phyloP scores from a whole-genome alignment of 2,888 invertebrate species.

The Drosophila merina region DNA sequence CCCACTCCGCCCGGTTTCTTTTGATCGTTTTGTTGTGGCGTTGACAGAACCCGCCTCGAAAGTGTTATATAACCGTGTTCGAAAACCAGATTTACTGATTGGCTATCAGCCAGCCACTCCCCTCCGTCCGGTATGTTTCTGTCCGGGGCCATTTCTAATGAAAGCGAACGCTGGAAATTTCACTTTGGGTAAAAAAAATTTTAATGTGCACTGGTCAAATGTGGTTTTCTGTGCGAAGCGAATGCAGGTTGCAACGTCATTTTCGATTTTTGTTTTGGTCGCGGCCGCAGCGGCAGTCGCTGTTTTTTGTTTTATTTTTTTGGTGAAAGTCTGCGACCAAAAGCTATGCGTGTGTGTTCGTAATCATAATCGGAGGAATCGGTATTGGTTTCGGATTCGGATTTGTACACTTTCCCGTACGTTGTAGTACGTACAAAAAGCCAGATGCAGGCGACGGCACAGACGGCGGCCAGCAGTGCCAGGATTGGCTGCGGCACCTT shows the following conservation, averaged over 20 bases:
- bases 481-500: conserved; percentile 72
- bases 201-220: conserved; percentile 73
- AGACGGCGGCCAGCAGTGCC: conserved; percentile 71
- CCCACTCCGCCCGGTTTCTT: conserved; percentile 7
- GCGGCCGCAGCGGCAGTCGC: conserved; percentile 19
- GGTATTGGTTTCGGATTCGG: conserved; percentile 46
- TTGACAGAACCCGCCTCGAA: conserved; percentile 45
- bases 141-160: conserved; percentile 66
- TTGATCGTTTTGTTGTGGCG: conserved; percentile 5
- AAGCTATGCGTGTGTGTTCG: conserved; percentile 38
- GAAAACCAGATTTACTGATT: conserved; percentile 30
- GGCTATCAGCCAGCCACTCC: conserved; percentile 26
- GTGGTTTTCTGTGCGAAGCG: conserved; percentile 50
- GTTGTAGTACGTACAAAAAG: conserved; percentile 75
- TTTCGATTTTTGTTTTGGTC: conserved; percentile 41
- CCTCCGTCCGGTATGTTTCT: conserved; percentile 1
- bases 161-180: conserved; percentile 74
- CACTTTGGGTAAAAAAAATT: conserved; percentile 66
- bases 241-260: conserved; percentile 70
- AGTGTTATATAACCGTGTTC: conserved; percentile 30
- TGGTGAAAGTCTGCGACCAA: conserved; percentile 65
- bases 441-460: conserved; percentile 66
- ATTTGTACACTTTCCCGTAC: conserved; percentile 62
- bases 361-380: conserved; percentile 48
- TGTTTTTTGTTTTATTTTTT: conserved; percentile 40